Percentiles rank a stretch among this genome's conserved stretches.
Conservation (phyloP, 2,797 vertebrate species). For the Simalia tracyae region DNA sequence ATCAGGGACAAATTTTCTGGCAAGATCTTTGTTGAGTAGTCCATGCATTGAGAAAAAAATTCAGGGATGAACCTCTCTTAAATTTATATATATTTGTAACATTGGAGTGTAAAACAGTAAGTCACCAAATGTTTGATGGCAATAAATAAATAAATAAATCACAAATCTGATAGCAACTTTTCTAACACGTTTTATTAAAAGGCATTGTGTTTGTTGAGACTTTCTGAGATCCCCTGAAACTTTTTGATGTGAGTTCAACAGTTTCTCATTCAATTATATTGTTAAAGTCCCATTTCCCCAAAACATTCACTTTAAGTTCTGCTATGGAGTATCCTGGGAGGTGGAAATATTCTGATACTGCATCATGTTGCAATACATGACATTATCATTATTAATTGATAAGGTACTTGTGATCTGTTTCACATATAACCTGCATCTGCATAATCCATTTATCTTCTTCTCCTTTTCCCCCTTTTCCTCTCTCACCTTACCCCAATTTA, state of each 20-base stretch:
- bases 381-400: no score
- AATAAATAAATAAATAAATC: background rate
- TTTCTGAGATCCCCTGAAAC: background rate
- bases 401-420: background rate
- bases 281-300: background rate
- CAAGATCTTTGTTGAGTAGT: background rate
- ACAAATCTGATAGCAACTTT: background rate
- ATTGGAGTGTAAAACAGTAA: background rate
- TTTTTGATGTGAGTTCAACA: background rate
- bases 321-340: background rate
- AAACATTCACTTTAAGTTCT: background rate
- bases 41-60: background rate
- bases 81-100: background rate
- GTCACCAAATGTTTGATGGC: background rate
- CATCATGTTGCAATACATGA: no score
- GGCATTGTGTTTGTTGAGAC: background rate
- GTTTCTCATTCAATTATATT: background rate
- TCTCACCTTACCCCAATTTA: background rate
- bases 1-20: background rate
- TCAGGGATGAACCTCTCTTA: background rate
- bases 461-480: background rate
- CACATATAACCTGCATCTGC: background rate
- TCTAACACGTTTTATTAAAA: background rate
- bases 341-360: background rate
- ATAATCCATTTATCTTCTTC: background rate